Percentiles rank a stretch among this genome's conserved stretches.
Evolutionary conservation across 1,140 invertebrate genomes (phyloP).

Genomic region (Lepidurus apus): DNA sequence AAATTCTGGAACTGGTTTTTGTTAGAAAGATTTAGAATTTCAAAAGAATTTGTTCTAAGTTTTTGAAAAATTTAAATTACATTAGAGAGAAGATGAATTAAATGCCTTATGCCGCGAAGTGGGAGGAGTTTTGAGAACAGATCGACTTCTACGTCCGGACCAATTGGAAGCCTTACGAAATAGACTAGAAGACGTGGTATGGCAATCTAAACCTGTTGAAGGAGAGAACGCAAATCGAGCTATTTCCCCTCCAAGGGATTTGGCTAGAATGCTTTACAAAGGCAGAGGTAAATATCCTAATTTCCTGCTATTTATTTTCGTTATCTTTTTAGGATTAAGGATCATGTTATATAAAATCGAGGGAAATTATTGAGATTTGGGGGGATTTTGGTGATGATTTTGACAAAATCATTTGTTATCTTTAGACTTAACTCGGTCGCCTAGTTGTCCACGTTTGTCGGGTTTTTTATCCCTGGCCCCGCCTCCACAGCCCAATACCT

Average conservation of each 20-base stretch:
- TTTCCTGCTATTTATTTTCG: no score
- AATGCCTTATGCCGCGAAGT: conserved; percentile 40
- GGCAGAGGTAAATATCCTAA: not conserved
- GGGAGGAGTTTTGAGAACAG: conserved; percentile 40
- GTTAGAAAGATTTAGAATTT: no score
- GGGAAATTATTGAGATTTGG: no score
- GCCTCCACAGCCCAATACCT: conserved; percentile 28
- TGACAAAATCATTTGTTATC: conserved; percentile 31
- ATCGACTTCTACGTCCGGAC: conserved; percentile 39
- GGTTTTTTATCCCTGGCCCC: conserved; percentile 38
- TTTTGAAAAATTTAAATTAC: not conserved
- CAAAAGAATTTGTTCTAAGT: no score
- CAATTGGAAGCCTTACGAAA: conserved; percentile 40
- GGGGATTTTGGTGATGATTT: conserved; percentile 36
- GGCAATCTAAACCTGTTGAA: conserved; percentile 37
- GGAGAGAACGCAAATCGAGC: conserved; percentile 23
- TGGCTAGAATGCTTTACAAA: conserved; percentile 23
- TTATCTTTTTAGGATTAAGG: no score
- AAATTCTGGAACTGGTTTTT: conserved; percentile 23
- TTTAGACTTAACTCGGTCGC: conserved; percentile 40
- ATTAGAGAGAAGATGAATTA: conserved; percentile 42
- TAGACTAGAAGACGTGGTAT: conserved; percentile 41
- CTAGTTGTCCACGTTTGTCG: conserved; percentile 35
- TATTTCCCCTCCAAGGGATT: conserved; percentile 29
- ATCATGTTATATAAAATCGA: no score